Base-by-base conservation (phyloP, 2,797 vertebrate genomes). In the Picus viridis region DNA sequence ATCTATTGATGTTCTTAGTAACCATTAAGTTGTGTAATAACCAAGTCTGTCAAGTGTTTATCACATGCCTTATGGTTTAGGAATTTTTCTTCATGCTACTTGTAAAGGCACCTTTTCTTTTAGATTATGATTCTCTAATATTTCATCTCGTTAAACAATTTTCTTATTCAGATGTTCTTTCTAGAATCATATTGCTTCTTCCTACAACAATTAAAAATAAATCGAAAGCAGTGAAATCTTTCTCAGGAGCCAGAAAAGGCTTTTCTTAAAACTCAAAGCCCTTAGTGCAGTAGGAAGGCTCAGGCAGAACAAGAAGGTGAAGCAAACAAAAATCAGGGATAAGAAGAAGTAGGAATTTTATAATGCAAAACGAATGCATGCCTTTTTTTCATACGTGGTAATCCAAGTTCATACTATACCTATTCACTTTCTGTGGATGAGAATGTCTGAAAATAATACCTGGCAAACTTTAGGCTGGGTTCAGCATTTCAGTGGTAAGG, bases 181-280 rank as follows among this genome's bases (percentile, higher is more conserved):
- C 43, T 43, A 67, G 34, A 34, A 47, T 69, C 41, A 7, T 74
- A 43, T 16, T 85, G 30, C 47, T 91, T 78, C 20, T 76, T 90
- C 8, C 41, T 70, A 3, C 17, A 4, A 86, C 29, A 61, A 32
- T 58, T 14, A 63, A 72, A 80, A 19, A 85, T 17, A 72, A 69
- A 26, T 10, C 24, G 24, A n/a, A 53, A 82, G 62, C 30, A 30
- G 62, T 49, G 68, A 56, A 89, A 85, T 23, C 15, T 75, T 59
- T 90, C 34, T 36, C 22, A 49, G 51, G 79, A 76, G 58, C n/a
- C 34, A 49, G 78, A 86, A 68, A 20, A 14, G 27, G n/a, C 90
- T 92, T 90, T 68, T 75, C 78, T 53, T 79, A 68, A 76, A 89
- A 63, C 22, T 70, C n/a, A 61, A 93, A 81, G 49, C 30, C 65